phyloP scores from a whole-genome alignment of 2,888 invertebrate species.

The Chrysolina americana region DNA sequence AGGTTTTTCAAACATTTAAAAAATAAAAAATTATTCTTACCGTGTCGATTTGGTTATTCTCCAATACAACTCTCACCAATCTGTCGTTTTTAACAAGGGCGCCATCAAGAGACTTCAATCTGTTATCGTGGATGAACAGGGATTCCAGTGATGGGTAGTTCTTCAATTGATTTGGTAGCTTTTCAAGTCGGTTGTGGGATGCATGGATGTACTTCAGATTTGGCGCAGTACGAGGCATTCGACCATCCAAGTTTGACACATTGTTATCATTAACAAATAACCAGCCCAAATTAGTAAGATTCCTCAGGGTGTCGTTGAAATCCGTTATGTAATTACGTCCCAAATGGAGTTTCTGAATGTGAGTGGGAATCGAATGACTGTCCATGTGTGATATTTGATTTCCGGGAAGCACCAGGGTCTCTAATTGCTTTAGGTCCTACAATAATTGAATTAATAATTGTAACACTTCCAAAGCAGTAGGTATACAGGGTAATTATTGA shows the following conservation, averaged over 20 bases:
- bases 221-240: conserved; percentile 79
- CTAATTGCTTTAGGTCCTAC: conserved; percentile 75
- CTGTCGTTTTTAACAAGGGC: conserved; percentile 79
- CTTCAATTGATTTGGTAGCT: conserved; percentile 80
- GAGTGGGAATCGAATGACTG: conserved; percentile 79
- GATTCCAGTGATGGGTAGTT: conserved; percentile 79
- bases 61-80: conserved; percentile 78
- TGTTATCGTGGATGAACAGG: conserved; percentile 82
- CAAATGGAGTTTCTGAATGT: conserved; percentile 80
- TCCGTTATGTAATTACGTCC: conserved; percentile 82
- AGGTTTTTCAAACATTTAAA: too few species aligned
- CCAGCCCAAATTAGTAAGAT: conserved; percentile 82
- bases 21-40: conserved; percentile 69
- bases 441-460: conserved; percentile 51
- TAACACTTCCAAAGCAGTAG: too few species aligned
- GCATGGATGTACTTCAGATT: conserved; percentile 81
- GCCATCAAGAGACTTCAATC: conserved; percentile 79
- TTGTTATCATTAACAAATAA: conserved; percentile 85
- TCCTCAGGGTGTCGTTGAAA: conserved; percentile 84
- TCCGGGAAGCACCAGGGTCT: conserved; percentile 81
- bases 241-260: conserved; percentile 81
- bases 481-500: too few species aligned
- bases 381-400: conserved; percentile 84
- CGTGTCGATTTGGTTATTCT: conserved; percentile 82
- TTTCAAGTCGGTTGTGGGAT: conserved; percentile 80